Conservation (phyloP, 2,113 vertebrate genomes). For the Leucopternis melanops region DNA sequence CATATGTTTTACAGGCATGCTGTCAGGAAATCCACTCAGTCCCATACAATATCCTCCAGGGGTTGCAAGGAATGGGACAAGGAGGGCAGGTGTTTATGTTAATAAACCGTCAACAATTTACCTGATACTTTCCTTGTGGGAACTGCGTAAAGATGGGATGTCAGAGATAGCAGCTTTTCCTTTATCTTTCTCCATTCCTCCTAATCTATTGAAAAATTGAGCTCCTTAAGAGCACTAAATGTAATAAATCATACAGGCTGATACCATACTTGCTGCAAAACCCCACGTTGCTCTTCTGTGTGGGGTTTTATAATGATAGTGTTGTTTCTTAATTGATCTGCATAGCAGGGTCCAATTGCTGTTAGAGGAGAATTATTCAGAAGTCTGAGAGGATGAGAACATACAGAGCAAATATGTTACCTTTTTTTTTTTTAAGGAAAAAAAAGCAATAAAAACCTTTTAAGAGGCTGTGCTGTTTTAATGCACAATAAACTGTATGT, state of each 20-base stretch:
- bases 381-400: conserved; percentile 44
- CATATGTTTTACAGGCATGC: not conserved
- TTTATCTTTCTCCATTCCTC: not conserved
- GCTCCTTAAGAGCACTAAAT: not conserved
- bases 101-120: not conserved
- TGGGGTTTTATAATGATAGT: conserved; percentile 28
- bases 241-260: not conserved
- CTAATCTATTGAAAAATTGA: not conserved
- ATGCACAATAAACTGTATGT: not conserved
- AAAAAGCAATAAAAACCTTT: not conserved
- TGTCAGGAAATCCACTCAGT: not conserved
- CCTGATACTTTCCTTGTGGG: not conserved
- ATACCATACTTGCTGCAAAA: conserved; percentile 12
- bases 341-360: not conserved
- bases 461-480: not conserved
- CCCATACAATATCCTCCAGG: not conserved
- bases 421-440: not conserved
- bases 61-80: not conserved
- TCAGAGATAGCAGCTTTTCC: not conserved
- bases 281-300: conserved; percentile 28
- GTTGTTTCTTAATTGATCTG: conserved; percentile 31
- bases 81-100: not conserved
- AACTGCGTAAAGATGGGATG: not conserved
- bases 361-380: conserved; percentile 16
- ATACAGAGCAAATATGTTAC: not conserved